Percentiles rank a stretch among this genome's conserved stretches.
These are phyloP conservation scores for Uria aalge DNA, from an alignment of 2,113 vertebrate genomes.

Conservation along the genomic window DNA sequence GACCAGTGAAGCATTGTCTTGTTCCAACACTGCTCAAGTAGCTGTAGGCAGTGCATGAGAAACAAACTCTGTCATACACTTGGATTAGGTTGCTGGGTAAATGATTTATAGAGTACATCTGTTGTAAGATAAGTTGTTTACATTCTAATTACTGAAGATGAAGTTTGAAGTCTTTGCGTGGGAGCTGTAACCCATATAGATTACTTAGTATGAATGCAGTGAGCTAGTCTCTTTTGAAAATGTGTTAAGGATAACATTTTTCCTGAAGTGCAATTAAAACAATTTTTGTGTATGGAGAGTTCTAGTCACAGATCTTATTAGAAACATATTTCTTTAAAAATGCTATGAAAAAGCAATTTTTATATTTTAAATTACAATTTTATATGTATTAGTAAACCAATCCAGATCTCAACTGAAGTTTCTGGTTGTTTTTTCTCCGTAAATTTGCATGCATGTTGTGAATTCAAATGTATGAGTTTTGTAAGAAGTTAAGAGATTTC, in stretches of 20 bases:
- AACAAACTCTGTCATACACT: background rate
- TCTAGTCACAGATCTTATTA: background rate
- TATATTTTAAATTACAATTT: background rate
- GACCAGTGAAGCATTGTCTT: background rate
- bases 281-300: background rate
- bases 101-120: background rate
- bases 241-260: background rate
- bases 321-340: background rate
- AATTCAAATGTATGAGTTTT: background rate
- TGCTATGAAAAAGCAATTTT: background rate
- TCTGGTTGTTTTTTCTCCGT: background rate
- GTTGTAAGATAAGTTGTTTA: background rate
- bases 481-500: background rate
- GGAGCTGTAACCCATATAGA: background rate
- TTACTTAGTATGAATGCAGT: background rate
- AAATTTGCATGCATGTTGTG: background rate
- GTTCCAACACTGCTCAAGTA: background rate
- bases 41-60: background rate
- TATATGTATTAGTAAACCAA: background rate
- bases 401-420: background rate
- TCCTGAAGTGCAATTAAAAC: background rate
- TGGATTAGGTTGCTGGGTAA: background rate
- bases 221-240: background rate
- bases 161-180: background rate
- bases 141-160: background rate